Conservation (phyloP, 1,140 invertebrate genomes). For the Cherax quadricarinatus region DNA sequence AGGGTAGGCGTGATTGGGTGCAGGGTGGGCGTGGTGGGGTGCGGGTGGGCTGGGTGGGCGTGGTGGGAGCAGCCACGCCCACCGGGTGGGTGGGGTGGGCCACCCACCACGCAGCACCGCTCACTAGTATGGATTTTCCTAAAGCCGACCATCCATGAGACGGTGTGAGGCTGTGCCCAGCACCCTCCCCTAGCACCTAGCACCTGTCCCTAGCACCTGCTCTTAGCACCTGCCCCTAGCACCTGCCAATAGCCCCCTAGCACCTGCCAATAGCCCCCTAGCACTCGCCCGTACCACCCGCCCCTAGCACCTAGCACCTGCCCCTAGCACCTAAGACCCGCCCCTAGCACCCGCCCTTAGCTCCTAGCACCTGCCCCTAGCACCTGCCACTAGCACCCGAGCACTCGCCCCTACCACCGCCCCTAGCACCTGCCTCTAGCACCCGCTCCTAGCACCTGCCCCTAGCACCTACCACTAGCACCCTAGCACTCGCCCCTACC, state of each 20-base stretch:
- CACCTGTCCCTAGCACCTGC: not conserved
- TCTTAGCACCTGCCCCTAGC: not conserved
- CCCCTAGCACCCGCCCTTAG: not conserved
- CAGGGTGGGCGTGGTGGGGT: constrained; percentile 22
- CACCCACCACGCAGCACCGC: constrained; percentile 58
- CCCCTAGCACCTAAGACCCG: no score
- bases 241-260: not conserved
- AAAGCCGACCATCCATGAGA: constrained; percentile 61
- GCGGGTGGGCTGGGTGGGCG: constrained; percentile 40
- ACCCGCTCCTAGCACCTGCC: no score
- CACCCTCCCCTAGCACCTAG: not conserved
- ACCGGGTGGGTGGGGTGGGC: constrained; percentile 34
- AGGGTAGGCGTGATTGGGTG: not conserved
- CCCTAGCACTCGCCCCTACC: not conserved
- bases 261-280: not conserved
- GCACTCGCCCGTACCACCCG: not conserved
- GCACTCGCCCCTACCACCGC: not conserved
- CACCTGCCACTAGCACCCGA: not conserved
- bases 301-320: no score
- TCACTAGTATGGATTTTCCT: constrained; percentile 65
- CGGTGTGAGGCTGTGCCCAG: constrained; percentile 39
- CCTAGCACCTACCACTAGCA: not conserved
- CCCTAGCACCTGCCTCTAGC: not conserved
- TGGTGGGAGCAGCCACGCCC: constrained; percentile 60
- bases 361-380: not conserved